Conservation (phyloP, 2,797 vertebrate genomes). For the Heliangelus exortis region DNA sequence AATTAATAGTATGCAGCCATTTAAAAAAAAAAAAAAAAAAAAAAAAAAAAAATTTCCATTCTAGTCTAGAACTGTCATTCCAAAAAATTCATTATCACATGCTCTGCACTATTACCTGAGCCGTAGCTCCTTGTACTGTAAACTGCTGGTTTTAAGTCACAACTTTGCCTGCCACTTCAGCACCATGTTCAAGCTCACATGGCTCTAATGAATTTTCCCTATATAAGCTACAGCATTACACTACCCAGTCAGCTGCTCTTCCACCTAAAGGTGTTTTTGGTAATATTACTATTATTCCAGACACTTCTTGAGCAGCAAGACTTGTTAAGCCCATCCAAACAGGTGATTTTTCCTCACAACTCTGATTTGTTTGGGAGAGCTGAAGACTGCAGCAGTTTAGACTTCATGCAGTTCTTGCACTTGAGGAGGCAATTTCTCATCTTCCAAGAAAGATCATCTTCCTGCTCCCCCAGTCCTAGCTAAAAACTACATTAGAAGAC, state of each 20-base stretch:
- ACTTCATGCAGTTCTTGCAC: background rate
- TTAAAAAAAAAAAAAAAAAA: too few species aligned
- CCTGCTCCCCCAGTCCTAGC: background rate
- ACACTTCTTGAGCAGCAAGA: accelerated
- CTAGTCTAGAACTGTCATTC: background rate
- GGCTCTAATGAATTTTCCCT: background rate
- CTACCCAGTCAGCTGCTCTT: background rate
- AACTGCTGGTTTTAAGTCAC: background rate
- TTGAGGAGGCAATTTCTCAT: background rate
- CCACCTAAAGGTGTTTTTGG: background rate
- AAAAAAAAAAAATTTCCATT: too few species aligned
- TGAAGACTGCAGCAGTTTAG: background rate
- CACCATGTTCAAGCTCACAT: accelerated
- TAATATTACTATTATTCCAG: too few species aligned
- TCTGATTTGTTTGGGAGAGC: background rate
- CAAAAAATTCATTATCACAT: accelerated
- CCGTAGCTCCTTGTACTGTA: background rate
- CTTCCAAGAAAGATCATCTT: background rate
- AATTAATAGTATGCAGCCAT: background rate
- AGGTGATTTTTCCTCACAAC: background rate
- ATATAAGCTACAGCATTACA: accelerated
- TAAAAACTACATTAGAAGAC: background rate
- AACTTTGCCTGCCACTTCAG: background rate
- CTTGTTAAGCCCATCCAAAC: background rate
- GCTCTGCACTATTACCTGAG: background rate